phyloP scores from a whole-genome alignment of 1,140 invertebrate species.

The Phortica variegata region DNA sequence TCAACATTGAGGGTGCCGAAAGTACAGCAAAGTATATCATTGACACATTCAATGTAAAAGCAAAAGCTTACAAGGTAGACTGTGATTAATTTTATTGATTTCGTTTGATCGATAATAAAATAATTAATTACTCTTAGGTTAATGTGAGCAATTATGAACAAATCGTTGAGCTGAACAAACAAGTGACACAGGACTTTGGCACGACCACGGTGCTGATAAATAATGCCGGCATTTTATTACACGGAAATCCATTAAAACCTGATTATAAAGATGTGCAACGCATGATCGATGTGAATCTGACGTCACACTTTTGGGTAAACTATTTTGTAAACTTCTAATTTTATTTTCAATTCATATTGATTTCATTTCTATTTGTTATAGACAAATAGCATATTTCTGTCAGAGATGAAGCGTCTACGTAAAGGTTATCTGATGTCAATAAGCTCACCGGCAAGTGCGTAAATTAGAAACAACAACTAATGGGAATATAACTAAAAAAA shows the following conservation, averaged over 20 bases:
- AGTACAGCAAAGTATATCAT: slow-evolving; percentile 24
- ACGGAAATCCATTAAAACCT: slow-evolving; percentile 13
- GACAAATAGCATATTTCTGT: slow-evolving; percentile 69
- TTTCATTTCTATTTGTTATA: slow-evolving; percentile 32
- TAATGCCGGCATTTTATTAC: slow-evolving; percentile 38
- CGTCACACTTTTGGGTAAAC: slow-evolving; percentile 38
- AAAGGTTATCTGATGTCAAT: slow-evolving; percentile 83
- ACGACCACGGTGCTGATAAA: slow-evolving; percentile 37
- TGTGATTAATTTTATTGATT: neutral
- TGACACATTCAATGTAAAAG: slow-evolving; percentile 9
- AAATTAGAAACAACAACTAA: neutral
- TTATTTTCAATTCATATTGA: neutral
- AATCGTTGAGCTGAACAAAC: slow-evolving; percentile 8
- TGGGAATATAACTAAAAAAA: neutral
- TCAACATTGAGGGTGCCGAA: slow-evolving; percentile 28
- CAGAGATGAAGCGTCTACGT: slow-evolving; percentile 79
- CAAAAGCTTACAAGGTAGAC: slow-evolving; percentile 29
- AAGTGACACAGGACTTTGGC: slow-evolving; percentile 31
- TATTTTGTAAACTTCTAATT: neutral
- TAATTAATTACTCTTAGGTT: slow-evolving; percentile 6
- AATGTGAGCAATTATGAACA: slow-evolving; percentile 24
- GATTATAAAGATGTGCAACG: slow-evolving; percentile 23
- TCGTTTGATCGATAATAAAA: no score
- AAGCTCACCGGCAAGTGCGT: slow-evolving; percentile 72
- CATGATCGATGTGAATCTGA: slow-evolving; percentile 35